These are phyloP conservation scores for Zaprionus africanus DNA, from an alignment of 1,140 invertebrate species.

Conservation along the genomic window DNA sequence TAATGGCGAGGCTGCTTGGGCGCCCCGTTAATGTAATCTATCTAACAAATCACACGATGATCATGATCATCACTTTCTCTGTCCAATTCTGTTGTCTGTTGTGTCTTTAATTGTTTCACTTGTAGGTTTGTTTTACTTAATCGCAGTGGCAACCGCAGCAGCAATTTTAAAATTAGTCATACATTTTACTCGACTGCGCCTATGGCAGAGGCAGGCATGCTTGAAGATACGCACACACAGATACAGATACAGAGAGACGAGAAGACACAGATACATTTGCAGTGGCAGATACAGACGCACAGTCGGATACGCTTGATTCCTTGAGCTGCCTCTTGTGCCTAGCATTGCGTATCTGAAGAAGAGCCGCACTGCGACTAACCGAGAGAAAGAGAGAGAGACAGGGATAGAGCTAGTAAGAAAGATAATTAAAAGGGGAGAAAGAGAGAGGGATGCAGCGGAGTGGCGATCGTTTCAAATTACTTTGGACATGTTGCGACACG, in stretches of 20 bases:
- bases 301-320: slow-evolving; percentile 73
- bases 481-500: neutral
- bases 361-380: neutral
- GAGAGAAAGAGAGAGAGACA: neutral
- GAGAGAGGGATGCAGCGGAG: neutral
- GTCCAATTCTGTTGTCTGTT: slow-evolving; percentile 56
- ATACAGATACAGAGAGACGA: slow-evolving; percentile 11
- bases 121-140: slow-evolving; percentile 57
- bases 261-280: slow-evolving; percentile 15
- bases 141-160: slow-evolving; percentile 58
- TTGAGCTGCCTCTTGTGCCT: slow-evolving; percentile 71
- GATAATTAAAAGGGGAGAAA: neutral
- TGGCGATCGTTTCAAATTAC: slow-evolving; percentile 5
- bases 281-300: neutral
- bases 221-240: slow-evolving; percentile 77
- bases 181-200: slow-evolving; percentile 35
- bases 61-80: slow-evolving; percentile 77
- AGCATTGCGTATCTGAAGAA: slow-evolving; percentile 77
- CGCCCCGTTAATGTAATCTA: slow-evolving; percentile 58
- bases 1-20: slow-evolving; percentile 11
- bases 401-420: neutral
- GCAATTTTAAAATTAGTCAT: slow-evolving; percentile 73
- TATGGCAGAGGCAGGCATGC: slow-evolving; percentile 60
- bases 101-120: slow-evolving; percentile 50
- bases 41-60: slow-evolving; percentile 73